Evolutionary conservation across 2,888 invertebrate species (phyloP).

Genomic region (Caenorhabditis virilis): DNA sequence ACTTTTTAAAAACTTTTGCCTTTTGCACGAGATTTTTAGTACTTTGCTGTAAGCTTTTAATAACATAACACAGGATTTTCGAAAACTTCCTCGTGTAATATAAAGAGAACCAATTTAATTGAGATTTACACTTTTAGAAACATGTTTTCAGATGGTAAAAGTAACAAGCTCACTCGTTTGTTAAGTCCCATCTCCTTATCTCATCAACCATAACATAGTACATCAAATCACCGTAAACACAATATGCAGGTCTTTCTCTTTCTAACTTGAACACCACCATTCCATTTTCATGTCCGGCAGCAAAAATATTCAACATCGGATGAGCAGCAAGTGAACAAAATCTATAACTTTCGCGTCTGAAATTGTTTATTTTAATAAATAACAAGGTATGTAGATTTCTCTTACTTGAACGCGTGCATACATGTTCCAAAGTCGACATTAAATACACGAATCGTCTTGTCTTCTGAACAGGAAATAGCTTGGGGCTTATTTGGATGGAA

Average conservation of each 20-base stretch:
- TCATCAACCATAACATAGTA: constrained; percentile 94
- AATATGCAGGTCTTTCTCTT: constrained; percentile 92
- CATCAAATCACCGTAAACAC: constrained; percentile 87
- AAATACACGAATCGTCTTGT: constrained; percentile 97
- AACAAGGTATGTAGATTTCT: not conserved
- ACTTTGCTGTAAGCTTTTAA: too few species aligned
- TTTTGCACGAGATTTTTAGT: too few species aligned
- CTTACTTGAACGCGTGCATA: constrained; percentile 81
- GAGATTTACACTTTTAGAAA: too few species aligned
- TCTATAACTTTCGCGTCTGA: constrained; percentile 85
- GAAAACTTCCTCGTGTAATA: too few species aligned
- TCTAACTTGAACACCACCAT: constrained; percentile 82
- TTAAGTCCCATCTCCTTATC: constrained; percentile 88
- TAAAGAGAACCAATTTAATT: too few species aligned
- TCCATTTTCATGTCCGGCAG: constrained; percentile 98
- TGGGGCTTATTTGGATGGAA: constrained; percentile 95
- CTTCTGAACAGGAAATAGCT: constrained; percentile 94
- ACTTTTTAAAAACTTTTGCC: too few species aligned
- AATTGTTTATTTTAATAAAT: not conserved
- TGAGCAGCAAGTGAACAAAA: constrained; percentile 97
- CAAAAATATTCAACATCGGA: constrained; percentile 92
- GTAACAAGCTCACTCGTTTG: constrained; percentile 77
- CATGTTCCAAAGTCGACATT: constrained; percentile 94
- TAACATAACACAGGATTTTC: too few species aligned
- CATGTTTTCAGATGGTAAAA: constrained; percentile 71